phyloP scores from a whole-genome alignment of 2,797 vertebrate species.

The Gymnothorax javanicus region DNA sequence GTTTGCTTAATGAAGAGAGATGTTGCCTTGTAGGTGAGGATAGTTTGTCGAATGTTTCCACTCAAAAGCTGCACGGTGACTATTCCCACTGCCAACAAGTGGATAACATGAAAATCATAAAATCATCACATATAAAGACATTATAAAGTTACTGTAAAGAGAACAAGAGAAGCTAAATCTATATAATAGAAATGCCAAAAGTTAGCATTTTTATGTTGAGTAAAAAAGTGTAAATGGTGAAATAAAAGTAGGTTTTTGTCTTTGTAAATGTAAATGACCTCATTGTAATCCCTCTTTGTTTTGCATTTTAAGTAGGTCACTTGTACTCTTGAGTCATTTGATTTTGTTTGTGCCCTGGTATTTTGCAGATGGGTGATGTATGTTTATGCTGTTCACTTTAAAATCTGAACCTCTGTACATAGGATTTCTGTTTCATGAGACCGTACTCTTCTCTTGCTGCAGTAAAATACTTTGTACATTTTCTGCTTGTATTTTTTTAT shows the following conservation, averaged over 20 bases:
- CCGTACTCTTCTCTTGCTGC: conserved; percentile 66
- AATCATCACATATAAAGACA: conserved; percentile 30
- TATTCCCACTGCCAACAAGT: neutral
- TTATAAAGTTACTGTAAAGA: conserved; percentile 30
- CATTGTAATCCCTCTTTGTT: conserved; percentile 60
- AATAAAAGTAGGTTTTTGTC: conserved; percentile 38
- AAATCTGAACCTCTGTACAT: conserved; percentile 71
- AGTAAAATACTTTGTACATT: conserved; percentile 69
- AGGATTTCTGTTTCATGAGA: conserved; percentile 58
- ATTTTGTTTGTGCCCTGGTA: conserved; percentile 51
- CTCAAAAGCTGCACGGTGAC: conserved; percentile 12
- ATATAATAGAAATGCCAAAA: conserved; percentile 51
- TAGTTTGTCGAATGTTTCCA: neutral
- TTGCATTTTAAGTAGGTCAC: conserved; percentile 67
- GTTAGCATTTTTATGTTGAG: conserved; percentile 55
- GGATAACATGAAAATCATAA: conserved; percentile 36
- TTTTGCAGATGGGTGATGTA: conserved; percentile 58
- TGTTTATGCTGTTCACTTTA: conserved; percentile 54
- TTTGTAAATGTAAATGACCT: conserved; percentile 67
- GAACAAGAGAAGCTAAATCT: conserved; percentile 41
- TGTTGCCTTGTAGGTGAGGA: neutral
- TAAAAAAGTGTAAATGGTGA: conserved; percentile 41
- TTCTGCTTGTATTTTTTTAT: conserved; percentile 18
- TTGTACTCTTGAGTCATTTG: conserved; percentile 42
- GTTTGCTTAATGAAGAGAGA: conserved; percentile 29